A percentile compares a stretch with the other conserved stretches of the same genome.
phyloP scores from a whole-genome alignment of 2,888 invertebrate genomes.

The Lepas anatifera region DNA sequence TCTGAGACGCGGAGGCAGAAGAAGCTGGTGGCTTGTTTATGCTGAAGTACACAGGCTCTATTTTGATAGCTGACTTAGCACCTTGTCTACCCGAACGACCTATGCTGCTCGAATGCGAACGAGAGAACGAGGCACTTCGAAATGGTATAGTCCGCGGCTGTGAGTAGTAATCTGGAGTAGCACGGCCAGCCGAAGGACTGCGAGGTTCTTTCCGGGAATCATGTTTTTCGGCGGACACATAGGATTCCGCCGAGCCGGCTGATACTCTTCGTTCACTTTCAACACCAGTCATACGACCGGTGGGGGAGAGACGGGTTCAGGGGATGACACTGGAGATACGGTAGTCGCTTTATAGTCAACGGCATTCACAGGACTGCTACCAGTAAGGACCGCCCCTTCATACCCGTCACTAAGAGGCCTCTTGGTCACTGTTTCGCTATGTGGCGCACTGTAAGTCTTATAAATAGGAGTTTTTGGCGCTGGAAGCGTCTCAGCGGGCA shows the following conservation, averaged over 20 bases:
- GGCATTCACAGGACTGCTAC: too few species aligned
- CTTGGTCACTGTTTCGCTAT: too few species aligned
- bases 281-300: too few species aligned
- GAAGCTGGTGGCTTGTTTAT: neutral
- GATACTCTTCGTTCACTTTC: too few species aligned
- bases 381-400: too few species aligned
- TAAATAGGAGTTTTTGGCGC: neutral
- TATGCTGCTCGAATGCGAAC: slow-evolving; percentile 48
- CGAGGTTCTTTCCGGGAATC: too few species aligned
- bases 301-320: too few species aligned
- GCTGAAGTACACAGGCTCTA: neutral
- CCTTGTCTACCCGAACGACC: neutral
- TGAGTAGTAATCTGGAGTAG: neutral
- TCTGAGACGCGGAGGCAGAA: neutral
- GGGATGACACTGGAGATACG: too few species aligned
- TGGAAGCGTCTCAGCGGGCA: neutral
- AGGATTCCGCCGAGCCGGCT: too few species aligned
- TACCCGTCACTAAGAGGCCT: too few species aligned
- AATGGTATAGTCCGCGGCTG: slow-evolving; percentile 50
- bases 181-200: neutral
- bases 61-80: neutral
- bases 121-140: slow-evolving; percentile 75
- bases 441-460: neutral
- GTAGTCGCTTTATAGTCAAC: too few species aligned
- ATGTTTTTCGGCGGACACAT: too few species aligned